These are phyloP conservation scores for Acanthosepion esculentum DNA, from an alignment of 2,888 invertebrate genomes.

Conservation along the genomic window DNA sequence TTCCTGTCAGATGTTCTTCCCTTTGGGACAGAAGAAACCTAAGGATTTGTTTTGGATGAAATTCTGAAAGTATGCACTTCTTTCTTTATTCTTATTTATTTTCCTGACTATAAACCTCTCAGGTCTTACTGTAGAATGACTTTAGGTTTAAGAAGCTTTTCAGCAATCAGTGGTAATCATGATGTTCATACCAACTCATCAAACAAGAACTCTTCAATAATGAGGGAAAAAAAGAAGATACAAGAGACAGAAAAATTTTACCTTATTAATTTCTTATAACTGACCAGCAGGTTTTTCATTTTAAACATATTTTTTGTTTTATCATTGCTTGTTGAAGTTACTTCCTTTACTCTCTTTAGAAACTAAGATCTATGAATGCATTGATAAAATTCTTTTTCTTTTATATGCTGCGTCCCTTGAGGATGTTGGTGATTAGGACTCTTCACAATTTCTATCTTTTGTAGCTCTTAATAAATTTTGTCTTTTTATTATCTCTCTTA, in stretches of 20 bases:
- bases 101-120: neutral
- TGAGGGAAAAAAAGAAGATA: neutral
- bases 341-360: neutral
- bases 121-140: neutral
- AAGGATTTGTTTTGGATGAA: neutral
- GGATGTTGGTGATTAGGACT: too few relatives aligned
- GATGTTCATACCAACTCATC: neutral
- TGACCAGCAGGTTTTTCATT: neutral
- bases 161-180: neutral
- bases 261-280: neutral
- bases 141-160: neutral
- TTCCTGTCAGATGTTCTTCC: slow-evolving; percentile 33
- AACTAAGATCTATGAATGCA: neutral
- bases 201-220: neutral
- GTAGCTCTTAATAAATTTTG: too few relatives aligned
- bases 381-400: too few relatives aligned
- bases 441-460: too few relatives aligned
- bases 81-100: neutral
- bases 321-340: neutral
- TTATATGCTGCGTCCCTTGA: too few relatives aligned
- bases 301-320: neutral
- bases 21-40: neutral
- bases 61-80: neutral
- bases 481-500: too few relatives aligned
- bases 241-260: neutral